phyloP scores from a whole-genome alignment of 2,888 invertebrate species.

The Priocnemis perturbator region DNA sequence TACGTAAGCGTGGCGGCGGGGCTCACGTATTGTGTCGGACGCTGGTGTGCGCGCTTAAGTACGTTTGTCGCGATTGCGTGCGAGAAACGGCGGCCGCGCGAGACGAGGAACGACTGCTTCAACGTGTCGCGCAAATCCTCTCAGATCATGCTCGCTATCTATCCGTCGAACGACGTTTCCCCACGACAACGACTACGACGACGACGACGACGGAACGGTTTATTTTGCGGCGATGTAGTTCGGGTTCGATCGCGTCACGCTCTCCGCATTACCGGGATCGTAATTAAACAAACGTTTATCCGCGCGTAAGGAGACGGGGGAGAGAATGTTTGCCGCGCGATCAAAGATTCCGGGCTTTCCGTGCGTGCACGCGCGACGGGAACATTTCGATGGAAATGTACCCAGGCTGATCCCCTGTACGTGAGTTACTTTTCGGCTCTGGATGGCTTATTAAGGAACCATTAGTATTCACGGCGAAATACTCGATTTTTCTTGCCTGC shows the following conservation, averaged over 20 bases:
- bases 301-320: too few species aligned
- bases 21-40: background rate
- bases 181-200: background rate
- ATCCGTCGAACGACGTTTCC: constrained; percentile 36
- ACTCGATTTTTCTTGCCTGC: too few species aligned
- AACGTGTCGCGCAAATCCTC: constrained; percentile 65
- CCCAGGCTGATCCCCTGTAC: too few species aligned
- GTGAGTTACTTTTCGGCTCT: too few species aligned
- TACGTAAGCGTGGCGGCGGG: background rate
- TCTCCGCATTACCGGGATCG: constrained; percentile 2
- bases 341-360: too few species aligned
- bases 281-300: too few species aligned
- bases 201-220: constrained; percentile 35
- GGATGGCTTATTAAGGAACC: too few species aligned
- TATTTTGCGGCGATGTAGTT: constrained; percentile 45
- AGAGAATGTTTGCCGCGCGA: too few species aligned
- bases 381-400: too few species aligned
- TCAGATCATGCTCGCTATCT: constrained; percentile 58
- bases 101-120: constrained; percentile 61
- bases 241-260: constrained; percentile 26
- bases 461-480: too few species aligned
- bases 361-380: too few species aligned
- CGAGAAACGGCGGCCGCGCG: constrained; percentile 44
- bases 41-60: constrained; percentile 42
- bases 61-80: constrained; percentile 61